phyloP scores from a whole-genome alignment of 2,113 vertebrate genomes.

The Athene noctua region DNA sequence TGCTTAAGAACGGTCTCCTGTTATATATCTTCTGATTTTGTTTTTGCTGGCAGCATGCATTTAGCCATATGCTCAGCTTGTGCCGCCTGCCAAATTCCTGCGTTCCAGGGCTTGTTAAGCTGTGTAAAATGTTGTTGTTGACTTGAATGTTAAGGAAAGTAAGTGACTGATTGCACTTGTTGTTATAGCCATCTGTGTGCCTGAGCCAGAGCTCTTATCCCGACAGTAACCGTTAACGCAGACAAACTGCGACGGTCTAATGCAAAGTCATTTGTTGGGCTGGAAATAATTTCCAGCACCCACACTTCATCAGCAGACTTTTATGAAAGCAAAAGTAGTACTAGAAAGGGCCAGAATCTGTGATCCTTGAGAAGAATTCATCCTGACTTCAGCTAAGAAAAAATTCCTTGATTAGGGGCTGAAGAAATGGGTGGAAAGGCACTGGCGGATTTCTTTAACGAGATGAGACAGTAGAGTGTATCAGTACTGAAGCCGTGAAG shows the following conservation, averaged over 20 bases:
- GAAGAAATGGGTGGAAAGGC: background rate
- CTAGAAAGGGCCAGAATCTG: background rate
- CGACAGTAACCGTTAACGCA: background rate
- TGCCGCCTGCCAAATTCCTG: constrained; percentile 61
- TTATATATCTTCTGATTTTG: constrained; percentile 55
- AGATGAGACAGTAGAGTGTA: background rate
- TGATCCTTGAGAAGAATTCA: background rate
- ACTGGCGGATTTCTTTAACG: background rate
- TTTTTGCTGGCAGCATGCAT: constrained; percentile 66
- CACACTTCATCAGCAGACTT: constrained; percentile 7
- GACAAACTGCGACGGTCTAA: background rate
- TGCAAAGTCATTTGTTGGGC: background rate
- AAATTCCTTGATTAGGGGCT: background rate
- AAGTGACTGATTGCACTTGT: constrained; percentile 61
- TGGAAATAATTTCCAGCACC: constrained; percentile 30
- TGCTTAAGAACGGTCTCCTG: constrained; percentile 2
- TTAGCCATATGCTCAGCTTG: constrained; percentile 66
- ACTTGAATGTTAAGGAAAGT: constrained; percentile 64
- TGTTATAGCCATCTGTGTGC: constrained; percentile 55
- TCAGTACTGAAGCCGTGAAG: background rate
- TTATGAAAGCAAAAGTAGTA: constrained; percentile 3
- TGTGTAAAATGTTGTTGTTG: constrained; percentile 66
- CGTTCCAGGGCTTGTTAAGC: constrained; percentile 61
- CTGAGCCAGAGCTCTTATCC: constrained; percentile 1
- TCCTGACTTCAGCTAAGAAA: constrained; percentile 11